phyloP scores from a whole-genome alignment of 2,888 invertebrate genomes.

The Hydroisotoma schaefferi region DNA sequence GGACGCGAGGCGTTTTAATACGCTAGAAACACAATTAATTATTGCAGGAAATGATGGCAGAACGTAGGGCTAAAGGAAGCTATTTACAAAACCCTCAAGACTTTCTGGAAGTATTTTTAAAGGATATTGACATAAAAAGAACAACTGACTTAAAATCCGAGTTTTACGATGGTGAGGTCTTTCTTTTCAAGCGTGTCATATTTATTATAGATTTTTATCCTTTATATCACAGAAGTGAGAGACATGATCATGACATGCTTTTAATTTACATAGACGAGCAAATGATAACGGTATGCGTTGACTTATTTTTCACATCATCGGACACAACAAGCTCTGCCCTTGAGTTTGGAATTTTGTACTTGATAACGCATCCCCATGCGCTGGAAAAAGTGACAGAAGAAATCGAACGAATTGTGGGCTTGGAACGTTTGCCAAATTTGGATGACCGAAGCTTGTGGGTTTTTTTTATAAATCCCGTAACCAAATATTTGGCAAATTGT shows the following conservation, averaged over 20 bases:
- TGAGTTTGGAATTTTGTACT: slow-evolving; percentile 34
- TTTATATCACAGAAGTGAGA: too few relatives aligned
- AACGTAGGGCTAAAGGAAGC: slow-evolving; percentile 14
- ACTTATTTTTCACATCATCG: slow-evolving; percentile 34
- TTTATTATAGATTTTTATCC: neutral
- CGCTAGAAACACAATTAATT: neutral
- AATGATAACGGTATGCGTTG: slow-evolving; percentile 25
- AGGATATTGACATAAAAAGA: slow-evolving; percentile 22
- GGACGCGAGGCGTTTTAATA: neutral
- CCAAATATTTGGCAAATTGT: neutral
- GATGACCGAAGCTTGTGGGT: slow-evolving; percentile 24
- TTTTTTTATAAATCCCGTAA: neutral
- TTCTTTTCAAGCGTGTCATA: too few relatives aligned
- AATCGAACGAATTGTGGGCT: slow-evolving; percentile 32
- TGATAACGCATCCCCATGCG: slow-evolving; percentile 31
- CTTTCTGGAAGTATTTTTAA: slow-evolving; percentile 32
- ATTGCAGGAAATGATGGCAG: slow-evolving; percentile 26
- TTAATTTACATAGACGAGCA: slow-evolving; percentile 26
- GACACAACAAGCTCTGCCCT: slow-evolving; percentile 35
- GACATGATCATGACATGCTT: neutral
- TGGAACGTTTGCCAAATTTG: slow-evolving; percentile 21
- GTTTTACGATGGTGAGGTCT: neutral
- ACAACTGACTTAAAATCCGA: neutral
- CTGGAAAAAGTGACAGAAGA: slow-evolving; percentile 30
- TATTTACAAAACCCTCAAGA: slow-evolving; percentile 27